Percentiles rank a stretch among this genome's conserved stretches.
These are phyloP conservation scores for Agrochola lychnidis DNA, from an alignment of 2,888 invertebrate genomes.

Conservation along the genomic window DNA sequence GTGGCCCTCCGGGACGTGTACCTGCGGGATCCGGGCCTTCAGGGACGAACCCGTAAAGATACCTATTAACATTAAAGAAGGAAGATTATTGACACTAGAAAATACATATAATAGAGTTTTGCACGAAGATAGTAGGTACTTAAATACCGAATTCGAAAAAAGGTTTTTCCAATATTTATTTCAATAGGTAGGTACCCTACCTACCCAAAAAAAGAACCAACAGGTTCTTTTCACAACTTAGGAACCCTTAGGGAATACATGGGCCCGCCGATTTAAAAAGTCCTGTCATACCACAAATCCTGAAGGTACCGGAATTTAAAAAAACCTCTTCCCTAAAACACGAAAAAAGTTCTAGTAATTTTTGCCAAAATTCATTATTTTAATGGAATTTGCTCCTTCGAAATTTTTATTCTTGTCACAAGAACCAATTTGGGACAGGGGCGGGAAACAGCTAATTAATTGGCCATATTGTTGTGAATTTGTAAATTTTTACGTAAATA, in stretches of 20 bases:
- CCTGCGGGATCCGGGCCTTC: too few species aligned
- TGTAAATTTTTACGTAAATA: background rate
- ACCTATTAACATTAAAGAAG: background rate
- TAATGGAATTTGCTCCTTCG: conserved; percentile 36
- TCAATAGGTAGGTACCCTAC: background rate
- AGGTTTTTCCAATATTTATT: background rate
- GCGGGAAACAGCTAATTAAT: conserved; percentile 33
- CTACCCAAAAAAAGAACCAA: background rate
- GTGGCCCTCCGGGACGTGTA: too few species aligned
- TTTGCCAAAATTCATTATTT: conserved; percentile 24
- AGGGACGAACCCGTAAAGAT: background rate
- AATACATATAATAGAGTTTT: background rate
- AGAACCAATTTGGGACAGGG: background rate
- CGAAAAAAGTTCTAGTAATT: conserved; percentile 19
- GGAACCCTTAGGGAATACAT: background rate
- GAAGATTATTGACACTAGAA: background rate
- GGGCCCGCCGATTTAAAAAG: background rate
- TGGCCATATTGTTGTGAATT: background rate
- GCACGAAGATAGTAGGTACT: background rate
- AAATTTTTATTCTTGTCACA: conserved; percentile 15
- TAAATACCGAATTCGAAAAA: background rate
- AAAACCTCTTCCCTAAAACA: background rate
- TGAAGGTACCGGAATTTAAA: background rate
- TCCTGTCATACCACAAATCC: background rate
- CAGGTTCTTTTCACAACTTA: background rate